phyloP scores from a whole-genome alignment of 1,140 invertebrate genomes.

The Drosophila sp. region DNA sequence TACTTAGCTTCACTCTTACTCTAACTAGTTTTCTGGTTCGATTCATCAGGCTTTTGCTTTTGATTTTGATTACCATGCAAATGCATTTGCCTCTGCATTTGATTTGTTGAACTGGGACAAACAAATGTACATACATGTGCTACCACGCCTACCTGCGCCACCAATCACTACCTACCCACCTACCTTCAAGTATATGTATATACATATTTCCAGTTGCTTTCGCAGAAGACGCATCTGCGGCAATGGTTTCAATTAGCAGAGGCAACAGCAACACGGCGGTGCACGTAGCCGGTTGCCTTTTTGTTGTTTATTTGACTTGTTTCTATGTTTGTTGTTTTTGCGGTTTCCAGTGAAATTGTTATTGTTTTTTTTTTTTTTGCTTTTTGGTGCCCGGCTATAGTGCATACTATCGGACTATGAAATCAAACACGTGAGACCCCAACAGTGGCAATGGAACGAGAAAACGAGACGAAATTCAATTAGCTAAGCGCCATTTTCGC shows the following conservation, averaged over 20 bases:
- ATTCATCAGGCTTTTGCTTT: conserved; percentile 2
- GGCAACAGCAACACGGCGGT: background rate
- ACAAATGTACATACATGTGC: background rate
- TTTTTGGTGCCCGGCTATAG: background rate
- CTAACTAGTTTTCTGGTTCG: background rate
- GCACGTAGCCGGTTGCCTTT: conserved; percentile 29
- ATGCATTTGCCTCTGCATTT: background rate
- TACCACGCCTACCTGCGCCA: background rate
- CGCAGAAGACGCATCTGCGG: conserved; percentile 8
- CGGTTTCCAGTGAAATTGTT: conserved; percentile 17
- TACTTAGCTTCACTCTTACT: background rate
- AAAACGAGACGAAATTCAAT: background rate
- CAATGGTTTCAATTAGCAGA: conserved; percentile 5
- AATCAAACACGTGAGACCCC: conserved; percentile 9
- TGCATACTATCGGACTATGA: background rate
- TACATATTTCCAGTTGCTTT: background rate
- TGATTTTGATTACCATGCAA: background rate
- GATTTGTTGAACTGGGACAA: background rate
- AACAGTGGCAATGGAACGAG: background rate
- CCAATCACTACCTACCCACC: background rate
- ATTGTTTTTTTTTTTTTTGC: background rate
- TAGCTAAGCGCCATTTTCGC: background rate
- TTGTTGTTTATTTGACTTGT: conserved; percentile 19
- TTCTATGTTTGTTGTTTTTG: conserved; percentile 29
- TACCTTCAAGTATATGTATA: background rate